phyloP scores from a whole-genome alignment of 2,797 vertebrate species.

The Lycodopsis pacificus region DNA sequence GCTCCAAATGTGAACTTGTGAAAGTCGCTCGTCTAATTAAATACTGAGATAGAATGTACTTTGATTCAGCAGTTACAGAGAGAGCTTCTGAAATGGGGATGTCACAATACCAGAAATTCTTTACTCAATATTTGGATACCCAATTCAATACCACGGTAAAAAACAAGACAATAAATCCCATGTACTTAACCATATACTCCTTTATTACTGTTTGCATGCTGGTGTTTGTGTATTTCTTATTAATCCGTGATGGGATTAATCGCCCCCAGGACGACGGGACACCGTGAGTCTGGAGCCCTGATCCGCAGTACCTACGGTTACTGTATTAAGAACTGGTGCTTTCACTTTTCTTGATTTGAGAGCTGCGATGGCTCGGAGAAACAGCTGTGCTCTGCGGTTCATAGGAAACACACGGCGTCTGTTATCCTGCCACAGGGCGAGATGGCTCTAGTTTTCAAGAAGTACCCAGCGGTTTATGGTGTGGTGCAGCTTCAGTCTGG shows the following conservation, averaged over 20 bases:
- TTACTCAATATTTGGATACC: background rate
- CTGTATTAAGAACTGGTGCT: background rate
- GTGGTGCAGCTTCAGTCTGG: slow-evolving; percentile 18
- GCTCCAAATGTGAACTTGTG: background rate
- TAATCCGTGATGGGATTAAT: background rate
- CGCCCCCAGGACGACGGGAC: background rate
- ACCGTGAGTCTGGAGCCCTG: background rate
- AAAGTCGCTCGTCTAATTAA: slow-evolving; percentile 19
- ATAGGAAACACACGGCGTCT: slow-evolving; percentile 35
- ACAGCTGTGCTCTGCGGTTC: slow-evolving; percentile 7
- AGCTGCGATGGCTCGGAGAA: slow-evolving; percentile 24
- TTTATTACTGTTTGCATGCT: background rate
- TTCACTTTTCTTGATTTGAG: slow-evolving; percentile 11
- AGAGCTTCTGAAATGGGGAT: too few species aligned
- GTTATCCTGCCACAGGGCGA: slow-evolving; percentile 31
- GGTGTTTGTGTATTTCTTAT: background rate
- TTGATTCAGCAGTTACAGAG: slow-evolving; percentile 4
- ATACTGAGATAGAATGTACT: slow-evolving; percentile 16
- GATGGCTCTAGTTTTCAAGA: slow-evolving; percentile 37
- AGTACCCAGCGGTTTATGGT: slow-evolving; percentile 41
- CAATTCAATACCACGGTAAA: background rate
- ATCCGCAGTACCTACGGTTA: background rate
- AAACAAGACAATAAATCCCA: background rate
- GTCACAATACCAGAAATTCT: background rate
- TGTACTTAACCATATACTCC: background rate